phyloP scores from a whole-genome alignment of 92 coral and sea anemone species.

The Chrysogorgia sp. region DNA sequence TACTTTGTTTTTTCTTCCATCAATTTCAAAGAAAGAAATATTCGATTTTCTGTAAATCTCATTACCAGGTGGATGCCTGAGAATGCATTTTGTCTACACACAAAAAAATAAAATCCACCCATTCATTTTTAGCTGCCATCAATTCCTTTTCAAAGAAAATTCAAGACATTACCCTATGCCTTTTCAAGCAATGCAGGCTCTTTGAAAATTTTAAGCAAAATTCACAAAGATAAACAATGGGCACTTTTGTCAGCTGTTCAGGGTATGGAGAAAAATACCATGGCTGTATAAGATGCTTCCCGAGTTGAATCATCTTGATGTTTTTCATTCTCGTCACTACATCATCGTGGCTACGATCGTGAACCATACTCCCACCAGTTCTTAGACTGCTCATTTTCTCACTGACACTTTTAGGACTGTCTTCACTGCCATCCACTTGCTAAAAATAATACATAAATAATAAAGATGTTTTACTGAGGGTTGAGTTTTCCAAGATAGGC shows the following conservation, averaged over 20 bases:
- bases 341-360: slow-evolving; percentile 98
- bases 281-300: slow-evolving; percentile 85
- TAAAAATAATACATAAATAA: background rate
- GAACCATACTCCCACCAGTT: slow-evolving; percentile 89
- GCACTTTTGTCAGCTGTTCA: slow-evolving; percentile 80
- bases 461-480: background rate
- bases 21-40: slow-evolving; percentile 97
- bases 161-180: slow-evolving; percentile 84
- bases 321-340: slow-evolving; percentile 97
- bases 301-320: slow-evolving; percentile 88
- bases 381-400: slow-evolving; percentile 75
- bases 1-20: slow-evolving; percentile 98
- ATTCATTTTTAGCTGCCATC: background rate
- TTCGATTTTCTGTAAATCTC: slow-evolving; percentile 93
- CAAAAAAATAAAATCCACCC: background rate
- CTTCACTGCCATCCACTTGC: slow-evolving; percentile 84
- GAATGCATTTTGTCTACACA: slow-evolving; percentile 84
- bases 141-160: background rate
- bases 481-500: background rate
- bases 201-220: slow-evolving; percentile 93
- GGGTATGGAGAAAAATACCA: slow-evolving; percentile 99
- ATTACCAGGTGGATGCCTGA: slow-evolving; percentile 98
- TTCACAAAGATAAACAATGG: slow-evolving; percentile 91
- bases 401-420: slow-evolving; percentile 79
- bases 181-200: slow-evolving; percentile 92